Evolutionary conservation across 2,113 vertebrate genomes (phyloP).

Genomic region (Riparia riparia): DNA sequence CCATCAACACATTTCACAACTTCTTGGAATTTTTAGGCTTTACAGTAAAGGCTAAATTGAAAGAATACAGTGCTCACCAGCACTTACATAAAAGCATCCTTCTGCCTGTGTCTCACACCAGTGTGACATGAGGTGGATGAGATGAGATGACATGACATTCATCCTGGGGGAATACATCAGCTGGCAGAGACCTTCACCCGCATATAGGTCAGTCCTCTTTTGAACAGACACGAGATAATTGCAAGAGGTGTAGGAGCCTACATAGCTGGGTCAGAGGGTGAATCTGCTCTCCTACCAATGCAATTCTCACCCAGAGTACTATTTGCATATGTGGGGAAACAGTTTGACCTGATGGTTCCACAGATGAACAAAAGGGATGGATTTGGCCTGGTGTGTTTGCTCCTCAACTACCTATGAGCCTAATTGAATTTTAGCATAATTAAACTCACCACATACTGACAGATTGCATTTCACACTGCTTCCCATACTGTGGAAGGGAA

Average conservation of each 20-base stretch:
- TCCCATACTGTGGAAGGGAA: neutral
- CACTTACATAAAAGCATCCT: neutral
- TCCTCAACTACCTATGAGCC: neutral
- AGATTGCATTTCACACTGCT: neutral
- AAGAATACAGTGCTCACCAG: neutral
- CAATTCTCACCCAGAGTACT: neutral
- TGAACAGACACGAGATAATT: constrained; percentile 23
- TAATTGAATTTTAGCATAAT: constrained; percentile 18
- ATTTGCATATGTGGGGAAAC: neutral
- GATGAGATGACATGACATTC: neutral
- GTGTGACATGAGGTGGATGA: neutral
- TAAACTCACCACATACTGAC: neutral
- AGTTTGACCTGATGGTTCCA: neutral
- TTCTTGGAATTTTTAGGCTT: neutral
- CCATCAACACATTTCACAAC: neutral
- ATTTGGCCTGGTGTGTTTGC: neutral
- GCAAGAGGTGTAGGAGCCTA: neutral
- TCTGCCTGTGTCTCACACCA: neutral
- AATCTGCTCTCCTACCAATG: neutral
- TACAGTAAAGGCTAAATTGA: neutral
- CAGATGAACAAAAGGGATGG: neutral
- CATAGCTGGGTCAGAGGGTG: neutral
- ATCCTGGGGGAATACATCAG: neutral
- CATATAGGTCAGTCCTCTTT: constrained; percentile 25
- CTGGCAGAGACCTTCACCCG: constrained; percentile 11